phyloP scores from a whole-genome alignment of 2,888 invertebrate species.

The Lithophane ornitopus region DNA sequence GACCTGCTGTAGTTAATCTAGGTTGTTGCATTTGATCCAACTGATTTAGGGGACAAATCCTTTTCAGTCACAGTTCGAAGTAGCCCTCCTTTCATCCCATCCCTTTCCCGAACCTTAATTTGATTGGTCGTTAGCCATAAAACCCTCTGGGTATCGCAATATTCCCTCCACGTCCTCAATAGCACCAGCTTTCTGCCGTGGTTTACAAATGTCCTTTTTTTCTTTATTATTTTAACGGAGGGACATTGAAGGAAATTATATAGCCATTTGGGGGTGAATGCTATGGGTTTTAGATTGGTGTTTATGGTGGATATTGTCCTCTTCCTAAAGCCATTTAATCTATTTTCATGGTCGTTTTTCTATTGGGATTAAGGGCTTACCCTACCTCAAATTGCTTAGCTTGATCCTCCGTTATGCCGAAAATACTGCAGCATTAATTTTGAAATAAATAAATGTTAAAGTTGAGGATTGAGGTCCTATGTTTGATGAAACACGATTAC shows the following conservation, averaged over 20 bases:
- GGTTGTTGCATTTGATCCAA: not conserved
- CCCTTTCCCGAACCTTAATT: conserved; percentile 36
- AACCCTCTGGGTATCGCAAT: conserved; percentile 17
- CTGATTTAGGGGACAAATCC: conserved; percentile 3
- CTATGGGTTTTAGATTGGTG: conserved; percentile 19
- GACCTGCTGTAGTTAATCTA: not conserved
- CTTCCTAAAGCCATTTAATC: not conserved
- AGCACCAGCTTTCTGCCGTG: conserved; percentile 2
- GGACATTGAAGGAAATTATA: conserved; percentile 24
- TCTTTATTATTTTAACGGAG: conserved; percentile 29
- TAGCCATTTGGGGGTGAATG: conserved; percentile 24
- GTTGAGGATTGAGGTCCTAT: too few species aligned
- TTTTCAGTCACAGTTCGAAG: conserved; percentile 3
- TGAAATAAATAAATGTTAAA: too few species aligned
- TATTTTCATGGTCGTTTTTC: not conserved
- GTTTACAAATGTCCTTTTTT: conserved; percentile 9
- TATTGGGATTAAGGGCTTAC: not conserved
- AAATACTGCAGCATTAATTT: too few species aligned
- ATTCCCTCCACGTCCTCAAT: conserved; percentile 28
- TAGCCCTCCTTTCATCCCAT: conserved; percentile 9
- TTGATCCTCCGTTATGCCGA: too few species aligned
- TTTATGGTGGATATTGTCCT: conserved; percentile 8
- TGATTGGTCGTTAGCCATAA: conserved; percentile 59
- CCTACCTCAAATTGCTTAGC: too few species aligned
- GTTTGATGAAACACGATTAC: too few species aligned